Evolutionary conservation across 1,140 invertebrate species (phyloP).

Genomic region (Pemphigus obesinymphae): DNA sequence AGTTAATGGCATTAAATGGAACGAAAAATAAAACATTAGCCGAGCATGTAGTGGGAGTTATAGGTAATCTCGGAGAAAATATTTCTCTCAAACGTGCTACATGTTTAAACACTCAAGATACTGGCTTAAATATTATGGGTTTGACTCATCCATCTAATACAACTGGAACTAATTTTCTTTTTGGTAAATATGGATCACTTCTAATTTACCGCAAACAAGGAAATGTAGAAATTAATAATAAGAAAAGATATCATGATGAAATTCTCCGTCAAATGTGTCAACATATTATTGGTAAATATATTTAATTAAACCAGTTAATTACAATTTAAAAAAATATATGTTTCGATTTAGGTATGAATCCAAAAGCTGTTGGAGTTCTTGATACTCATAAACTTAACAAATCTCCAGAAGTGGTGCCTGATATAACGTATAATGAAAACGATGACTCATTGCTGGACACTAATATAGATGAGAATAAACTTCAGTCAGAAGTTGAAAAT

Average conservation of each 20-base stretch:
- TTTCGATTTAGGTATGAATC: constrained; percentile 69
- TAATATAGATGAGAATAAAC: neutral
- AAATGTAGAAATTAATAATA: neutral
- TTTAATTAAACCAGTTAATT: neutral
- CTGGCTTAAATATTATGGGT: constrained; percentile 57
- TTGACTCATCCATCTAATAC: constrained; percentile 67
- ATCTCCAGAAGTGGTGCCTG: constrained; percentile 59
- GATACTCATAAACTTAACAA: constrained; percentile 46
- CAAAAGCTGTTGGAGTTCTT: constrained; percentile 63
- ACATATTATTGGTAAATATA: constrained; percentile 71
- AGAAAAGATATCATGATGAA: constrained; percentile 44
- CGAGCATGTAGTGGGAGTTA: constrained; percentile 75
- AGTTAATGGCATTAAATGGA: constrained; percentile 59
- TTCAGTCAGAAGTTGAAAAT: constrained; percentile 62
- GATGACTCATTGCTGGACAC: neutral
- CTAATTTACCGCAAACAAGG: constrained; percentile 56
- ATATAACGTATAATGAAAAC: constrained; percentile 45
- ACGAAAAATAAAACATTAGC: constrained; percentile 65
- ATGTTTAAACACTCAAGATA: constrained; percentile 60
- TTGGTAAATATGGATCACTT: constrained; percentile 80
- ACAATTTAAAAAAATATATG: constrained; percentile 41
- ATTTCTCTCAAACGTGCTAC: constrained; percentile 71
- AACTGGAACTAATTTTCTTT: constrained; percentile 53
- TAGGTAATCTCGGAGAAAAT: constrained; percentile 86
- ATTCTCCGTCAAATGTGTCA: constrained; percentile 69